Evolutionary conservation across 2,888 invertebrate species (phyloP).

Genomic region (Mythimna ferrago): DNA sequence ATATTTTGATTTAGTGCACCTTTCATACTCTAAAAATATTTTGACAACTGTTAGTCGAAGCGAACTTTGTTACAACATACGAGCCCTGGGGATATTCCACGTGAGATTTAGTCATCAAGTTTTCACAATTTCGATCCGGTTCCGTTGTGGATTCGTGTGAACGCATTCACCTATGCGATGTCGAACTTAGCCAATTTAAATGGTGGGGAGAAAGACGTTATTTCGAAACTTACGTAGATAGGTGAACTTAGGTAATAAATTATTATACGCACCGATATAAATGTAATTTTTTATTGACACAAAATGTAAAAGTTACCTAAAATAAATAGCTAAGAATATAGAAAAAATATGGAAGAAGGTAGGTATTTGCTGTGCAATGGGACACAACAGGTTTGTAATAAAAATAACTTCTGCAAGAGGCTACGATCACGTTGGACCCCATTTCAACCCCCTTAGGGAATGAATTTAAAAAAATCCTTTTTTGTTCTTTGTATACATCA

Average conservation of each 20-base stretch:
- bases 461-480: no score
- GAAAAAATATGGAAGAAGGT: no score
- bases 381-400: no score
- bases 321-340: no score
- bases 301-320: background rate
- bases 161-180: conserved; percentile 45
- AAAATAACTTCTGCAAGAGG: no score
- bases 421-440: no score
- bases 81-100: conserved; percentile 48
- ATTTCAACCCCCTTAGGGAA: no score
- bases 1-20: conserved; percentile 78
- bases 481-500: no score
- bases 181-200: conserved; percentile 17
- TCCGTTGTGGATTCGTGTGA: conserved; percentile 54
- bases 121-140: conserved; percentile 60
- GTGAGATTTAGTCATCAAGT: conserved; percentile 51
- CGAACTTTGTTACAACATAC: conserved; percentile 48
- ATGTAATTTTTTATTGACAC: background rate
- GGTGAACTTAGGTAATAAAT: background rate
- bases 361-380: no score
- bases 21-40: conserved; percentile 81
- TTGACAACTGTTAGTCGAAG: conserved; percentile 67
- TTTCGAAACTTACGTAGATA: conserved; percentile 6
- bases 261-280: background rate
- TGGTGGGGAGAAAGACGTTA: conserved; percentile 15